Evolutionary conservation across 2,113 vertebrate species (phyloP), one percentile per base, ranked within the genome.

Genomic region (Mohoua ochrocephala): DNA sequence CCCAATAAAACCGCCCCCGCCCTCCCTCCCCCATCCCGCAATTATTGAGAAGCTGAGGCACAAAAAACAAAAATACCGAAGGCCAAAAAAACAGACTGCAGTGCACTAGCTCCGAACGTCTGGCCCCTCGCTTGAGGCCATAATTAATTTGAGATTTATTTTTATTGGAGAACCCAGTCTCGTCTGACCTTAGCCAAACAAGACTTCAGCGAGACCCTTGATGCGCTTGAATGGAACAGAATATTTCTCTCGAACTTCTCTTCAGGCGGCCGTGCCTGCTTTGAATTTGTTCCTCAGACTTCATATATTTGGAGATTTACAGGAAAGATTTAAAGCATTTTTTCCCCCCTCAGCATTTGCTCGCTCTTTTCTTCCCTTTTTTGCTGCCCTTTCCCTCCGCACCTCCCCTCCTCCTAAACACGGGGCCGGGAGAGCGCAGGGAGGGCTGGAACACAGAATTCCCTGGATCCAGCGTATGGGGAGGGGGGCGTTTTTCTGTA

Each of bases 121-220:
- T 99, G 98, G 98, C 98, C 99, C 98, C 98, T 99, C 96, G 98
- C 99, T 99, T 97, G 95, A 98, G 99, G 99, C 99, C 99, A 99
- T 99, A 99, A 99, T 99, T 99, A 99, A 99, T 99, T 99, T 99
- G 99, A 99, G 99, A 99, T 99, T 99, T 99, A 99, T 99, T 99
- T 99, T 99, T 99, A 99, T 99, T 99, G 99, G 99, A 99, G 98
- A 98, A 98, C 98, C 98, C 97, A 98, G 99, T 99, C 99, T 99
- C 99, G 98, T 98, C 98, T 98, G 99, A 99, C 98, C 99, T 99
- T 99, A 99, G 99, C 98, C 98, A 99, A 99, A 99, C 99, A 99
- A 98, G 99, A 98, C 99, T 98, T 97, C 98, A 98, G 98, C 98
- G 95, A 98, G 98, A 98, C 98, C 98, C 98, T 98, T 98, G 99